A percentile compares a stretch with the other conserved stretches of the same genome.
Conservation (phyloP, 1,140 invertebrate genomes). For the Tribolium castaneum region DNA sequence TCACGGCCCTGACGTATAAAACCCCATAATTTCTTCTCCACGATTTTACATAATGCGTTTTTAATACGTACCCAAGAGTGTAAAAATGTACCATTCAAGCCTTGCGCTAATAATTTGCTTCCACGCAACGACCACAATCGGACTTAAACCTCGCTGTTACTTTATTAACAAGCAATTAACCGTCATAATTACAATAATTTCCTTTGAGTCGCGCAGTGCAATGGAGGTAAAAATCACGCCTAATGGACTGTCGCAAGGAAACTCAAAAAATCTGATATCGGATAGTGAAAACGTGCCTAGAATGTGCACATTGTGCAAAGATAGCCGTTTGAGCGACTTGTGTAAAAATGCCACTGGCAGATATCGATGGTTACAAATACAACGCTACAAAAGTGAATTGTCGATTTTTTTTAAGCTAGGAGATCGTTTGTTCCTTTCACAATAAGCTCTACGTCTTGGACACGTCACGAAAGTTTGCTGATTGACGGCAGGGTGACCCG, state of each 20-base stretch:
- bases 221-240: neutral
- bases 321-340: constrained; percentile 25
- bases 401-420: neutral
- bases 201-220: neutral
- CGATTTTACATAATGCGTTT: constrained; percentile 35
- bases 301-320: constrained; percentile 30
- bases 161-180: constrained; percentile 25
- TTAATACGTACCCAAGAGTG: constrained; percentile 14
- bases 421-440: constrained; percentile 24
- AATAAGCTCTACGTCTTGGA: constrained; percentile 1
- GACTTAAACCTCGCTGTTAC: neutral
- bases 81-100: constrained; percentile 25
- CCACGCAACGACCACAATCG: constrained; percentile 23
- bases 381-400: constrained; percentile 27
- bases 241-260: constrained; percentile 6
- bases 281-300: constrained; percentile 13
- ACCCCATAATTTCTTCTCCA: constrained; percentile 20
- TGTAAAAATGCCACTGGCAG: constrained; percentile 3
- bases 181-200: constrained; percentile 4
- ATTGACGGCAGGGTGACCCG: constrained; percentile 1
- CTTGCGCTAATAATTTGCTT: constrained; percentile 24
- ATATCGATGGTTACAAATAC: constrained; percentile 30
- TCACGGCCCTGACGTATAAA: constrained; percentile 20
- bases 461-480: constrained; percentile 5
- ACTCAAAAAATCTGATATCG: constrained; percentile 7